Base-by-base conservation (phyloP, 2,113 vertebrate genomes). In the Coracopsis vasa region DNA sequence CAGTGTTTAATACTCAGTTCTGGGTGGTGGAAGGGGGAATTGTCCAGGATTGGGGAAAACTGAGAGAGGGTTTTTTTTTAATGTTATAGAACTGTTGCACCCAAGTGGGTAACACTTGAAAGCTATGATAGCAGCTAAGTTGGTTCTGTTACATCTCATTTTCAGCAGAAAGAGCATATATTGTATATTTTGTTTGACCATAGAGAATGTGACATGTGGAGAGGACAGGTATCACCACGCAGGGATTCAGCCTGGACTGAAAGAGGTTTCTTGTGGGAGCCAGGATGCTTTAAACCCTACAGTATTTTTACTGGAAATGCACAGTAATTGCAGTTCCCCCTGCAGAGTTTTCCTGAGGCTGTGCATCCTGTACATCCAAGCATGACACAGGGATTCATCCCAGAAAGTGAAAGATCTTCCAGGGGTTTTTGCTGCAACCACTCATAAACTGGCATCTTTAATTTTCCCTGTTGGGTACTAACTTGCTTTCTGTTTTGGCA, bases 181-280 rank as follows among this genome's bases (percentile, higher is more conserved):
- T 1, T 58, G 56, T 2, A 1, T 7, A 14, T 37, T 65, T 83
- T 81, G 31, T 41, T 85, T 51, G n/a, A 27, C 17, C 0, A 0
- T 23, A 17, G 69, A 62, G n/a, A 42, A 27, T 65, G 47, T 60
- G 80, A 54, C 42, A 73, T 19, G 1, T 37, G 60, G 77, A 64
- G 73, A 70, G 37, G 14, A 48, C 51, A 60, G 80, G 42, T 88
- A 25, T 27, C 60, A 39, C 50, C 56, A 29, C 11, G 23, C 20
- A 48, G 16, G 62, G 61, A 10, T 51, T 75, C 44, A 61, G 70
- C 13, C 44, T 72, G 86, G 50, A 54, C 50, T 74, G 56, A 39
- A 44, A 8, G n/a, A 87, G 47, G 28, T 78, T 28, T 37, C 41
- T 4, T 18, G 25, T 73, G 58, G 82, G 79, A 70, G 11, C 80